Percentiles rank a stretch among this genome's conserved stretches.
Conservation (phyloP, 2,113 vertebrate species). For the Chunga burmeisteri region DNA sequence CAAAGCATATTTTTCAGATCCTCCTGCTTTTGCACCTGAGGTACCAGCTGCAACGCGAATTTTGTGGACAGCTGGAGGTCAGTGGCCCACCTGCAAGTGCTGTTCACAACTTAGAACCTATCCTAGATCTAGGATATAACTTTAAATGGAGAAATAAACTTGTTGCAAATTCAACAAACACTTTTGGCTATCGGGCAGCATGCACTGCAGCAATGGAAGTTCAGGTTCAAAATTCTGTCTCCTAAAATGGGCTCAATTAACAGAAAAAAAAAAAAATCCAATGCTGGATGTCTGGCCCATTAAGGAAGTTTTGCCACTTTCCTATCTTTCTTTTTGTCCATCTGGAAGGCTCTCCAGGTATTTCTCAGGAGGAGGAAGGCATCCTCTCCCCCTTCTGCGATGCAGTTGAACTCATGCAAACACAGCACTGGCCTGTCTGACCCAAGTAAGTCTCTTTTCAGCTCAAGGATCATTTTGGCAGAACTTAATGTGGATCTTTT, state of each 20-base stretch:
- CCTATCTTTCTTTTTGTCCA: background rate
- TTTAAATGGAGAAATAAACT: background rate
- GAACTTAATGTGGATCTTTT: background rate
- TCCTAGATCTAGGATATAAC: background rate
- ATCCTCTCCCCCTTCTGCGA: background rate
- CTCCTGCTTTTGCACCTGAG: background rate
- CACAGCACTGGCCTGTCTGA: background rate
- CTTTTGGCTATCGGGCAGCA: background rate
- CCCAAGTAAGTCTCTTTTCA: background rate
- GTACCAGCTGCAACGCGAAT: background rate
- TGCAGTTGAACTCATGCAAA: background rate
- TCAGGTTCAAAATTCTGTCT: background rate
- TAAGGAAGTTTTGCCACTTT: background rate
- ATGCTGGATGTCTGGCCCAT: background rate
- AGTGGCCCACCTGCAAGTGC: background rate
- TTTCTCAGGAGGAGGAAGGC: background rate
- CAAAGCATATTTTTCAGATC: background rate
- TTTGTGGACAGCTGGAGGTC: fast-evolving
- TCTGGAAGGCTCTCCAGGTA: background rate
- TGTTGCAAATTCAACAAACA: background rate
- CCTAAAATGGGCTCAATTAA: background rate
- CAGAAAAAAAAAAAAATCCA: background rate
- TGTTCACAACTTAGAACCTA: background rate
- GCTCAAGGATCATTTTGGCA: background rate
- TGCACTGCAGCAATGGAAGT: background rate